phyloP scores from a whole-genome alignment of 2,113 vertebrate species.

The Macaca nemestrina region DNA sequence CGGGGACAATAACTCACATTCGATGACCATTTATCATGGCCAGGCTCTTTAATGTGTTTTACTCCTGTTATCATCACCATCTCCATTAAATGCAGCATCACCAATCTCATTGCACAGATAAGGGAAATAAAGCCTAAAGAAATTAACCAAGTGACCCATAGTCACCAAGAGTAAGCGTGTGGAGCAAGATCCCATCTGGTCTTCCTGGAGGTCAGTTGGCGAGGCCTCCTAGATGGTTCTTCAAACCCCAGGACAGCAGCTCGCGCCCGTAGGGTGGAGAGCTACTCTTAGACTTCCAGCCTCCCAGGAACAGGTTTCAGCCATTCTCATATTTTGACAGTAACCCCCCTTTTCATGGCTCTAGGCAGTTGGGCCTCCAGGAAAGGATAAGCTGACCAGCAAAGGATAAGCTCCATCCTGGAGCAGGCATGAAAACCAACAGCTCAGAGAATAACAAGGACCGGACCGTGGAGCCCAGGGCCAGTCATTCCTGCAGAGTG shows the following conservation, averaged over 20 bases:
- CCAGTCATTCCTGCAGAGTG: accelerated
- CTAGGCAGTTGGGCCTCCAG: background rate
- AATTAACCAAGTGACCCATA: accelerated
- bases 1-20: accelerated
- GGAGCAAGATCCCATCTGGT: accelerated
- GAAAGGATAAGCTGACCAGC: background rate
- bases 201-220: background rate
- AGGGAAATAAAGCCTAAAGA: too few relatives aligned
- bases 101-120: background rate
- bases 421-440: background rate
- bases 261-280: accelerated
- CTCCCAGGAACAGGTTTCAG: accelerated
- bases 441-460: background rate
- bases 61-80: accelerated
- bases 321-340: accelerated
- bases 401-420: accelerated
- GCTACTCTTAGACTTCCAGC: too few relatives aligned
- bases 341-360: background rate
- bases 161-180: accelerated
- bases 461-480: accelerated
- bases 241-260: background rate
- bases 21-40: accelerated
- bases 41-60: accelerated
- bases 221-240: background rate
- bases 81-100: too few relatives aligned